Percentiles rank a stretch among this genome's conserved stretches.
Conservation (phyloP, 2,888 invertebrate genomes). For the Sphecodes monilicornis region DNA sequence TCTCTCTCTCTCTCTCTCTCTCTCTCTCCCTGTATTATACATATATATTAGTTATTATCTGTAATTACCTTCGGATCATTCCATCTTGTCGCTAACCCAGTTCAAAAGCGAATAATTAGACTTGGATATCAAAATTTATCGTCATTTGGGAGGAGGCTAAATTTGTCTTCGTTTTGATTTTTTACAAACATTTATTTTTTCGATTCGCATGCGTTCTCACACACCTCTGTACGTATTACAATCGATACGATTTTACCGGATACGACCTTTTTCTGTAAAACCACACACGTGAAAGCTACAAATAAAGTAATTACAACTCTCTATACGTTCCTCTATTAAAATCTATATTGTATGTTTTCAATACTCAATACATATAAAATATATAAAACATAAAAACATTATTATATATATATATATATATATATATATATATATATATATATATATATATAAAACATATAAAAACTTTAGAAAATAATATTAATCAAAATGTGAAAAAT, state of each 20-base stretch:
- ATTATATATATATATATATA: not conserved
- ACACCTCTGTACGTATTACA: constrained; percentile 76
- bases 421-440: not conserved
- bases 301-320: constrained; percentile 83
- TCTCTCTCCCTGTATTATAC: constrained; percentile 58
- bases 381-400: not conserved
- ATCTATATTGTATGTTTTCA: constrained; percentile 55
- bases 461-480: not conserved
- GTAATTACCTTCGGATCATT: constrained; percentile 54
- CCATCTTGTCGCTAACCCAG: constrained; percentile 57
- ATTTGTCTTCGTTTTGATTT: constrained; percentile 63
- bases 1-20: not conserved
- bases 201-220: constrained; percentile 78
- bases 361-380: not conserved
- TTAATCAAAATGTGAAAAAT: not conserved
- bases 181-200: constrained; percentile 2
- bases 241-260: constrained; percentile 78
- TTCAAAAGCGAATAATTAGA: constrained; percentile 60
- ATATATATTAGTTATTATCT: constrained; percentile 57
- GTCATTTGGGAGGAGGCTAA: constrained; percentile 57
- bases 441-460: not conserved
- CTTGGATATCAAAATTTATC: constrained; percentile 62
- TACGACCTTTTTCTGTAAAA: constrained; percentile 81
- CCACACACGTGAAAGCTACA: constrained; percentile 80
- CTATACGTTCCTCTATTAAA: constrained; percentile 52